These are phyloP conservation scores for Rhimphoctona megacephalus DNA, from an alignment of 2,888 invertebrate genomes.

Conservation along the genomic window DNA sequence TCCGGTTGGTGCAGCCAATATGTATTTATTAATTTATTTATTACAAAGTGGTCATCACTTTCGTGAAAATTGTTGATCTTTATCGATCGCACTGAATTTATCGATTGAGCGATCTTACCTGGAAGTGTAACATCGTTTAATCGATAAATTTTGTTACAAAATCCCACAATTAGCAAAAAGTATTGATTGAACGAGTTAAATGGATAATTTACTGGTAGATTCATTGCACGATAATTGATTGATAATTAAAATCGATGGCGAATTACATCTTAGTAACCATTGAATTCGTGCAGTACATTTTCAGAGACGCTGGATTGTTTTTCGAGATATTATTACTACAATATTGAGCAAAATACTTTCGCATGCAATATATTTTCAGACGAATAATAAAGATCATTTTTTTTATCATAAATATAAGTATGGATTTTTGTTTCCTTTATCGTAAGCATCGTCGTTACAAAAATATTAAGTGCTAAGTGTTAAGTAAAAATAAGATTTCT, in stretches of 20 bases:
- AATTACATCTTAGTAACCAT: background rate
- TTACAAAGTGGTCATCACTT: too few relatives aligned
- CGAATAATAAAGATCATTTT: background rate
- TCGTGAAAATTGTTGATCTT: too few relatives aligned
- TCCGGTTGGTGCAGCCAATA: too few relatives aligned
- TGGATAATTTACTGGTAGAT: background rate
- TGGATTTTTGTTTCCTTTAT: background rate
- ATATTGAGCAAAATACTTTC: background rate
- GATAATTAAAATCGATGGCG: background rate
- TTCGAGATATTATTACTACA: background rate
- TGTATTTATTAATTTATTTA: too few relatives aligned
- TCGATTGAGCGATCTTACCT: too few relatives aligned
- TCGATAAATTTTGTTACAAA: background rate
- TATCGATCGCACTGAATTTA: too few relatives aligned
- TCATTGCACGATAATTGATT: background rate
- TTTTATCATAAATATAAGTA: background rate
- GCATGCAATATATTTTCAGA: background rate
- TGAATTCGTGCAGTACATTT: background rate
- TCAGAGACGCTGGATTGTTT: too few relatives aligned
- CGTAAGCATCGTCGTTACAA: background rate
- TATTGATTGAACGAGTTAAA: background rate
- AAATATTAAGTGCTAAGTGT: too few relatives aligned
- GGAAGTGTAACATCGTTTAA: background rate
- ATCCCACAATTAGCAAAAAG: background rate
- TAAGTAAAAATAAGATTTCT: too few relatives aligned